These are phyloP conservation scores for Anoplolepis gracilipes DNA, from an alignment of 1,140 invertebrate genomes.

Conservation along the genomic window DNA sequence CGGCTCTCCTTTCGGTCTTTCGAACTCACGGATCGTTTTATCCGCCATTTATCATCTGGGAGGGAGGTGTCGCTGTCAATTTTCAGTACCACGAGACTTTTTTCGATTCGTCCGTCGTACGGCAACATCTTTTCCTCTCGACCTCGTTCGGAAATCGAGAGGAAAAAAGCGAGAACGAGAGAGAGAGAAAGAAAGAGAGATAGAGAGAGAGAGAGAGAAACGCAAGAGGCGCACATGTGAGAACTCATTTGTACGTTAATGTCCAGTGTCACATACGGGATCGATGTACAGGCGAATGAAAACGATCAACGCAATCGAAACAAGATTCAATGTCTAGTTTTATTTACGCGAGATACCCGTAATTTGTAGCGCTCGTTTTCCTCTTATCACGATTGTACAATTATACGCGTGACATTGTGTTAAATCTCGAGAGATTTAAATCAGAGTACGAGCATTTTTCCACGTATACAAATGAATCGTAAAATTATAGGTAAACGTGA, in stretches of 20 bases:
- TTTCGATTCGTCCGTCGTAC: constrained; percentile 52
- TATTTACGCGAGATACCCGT: background rate
- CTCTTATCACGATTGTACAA: background rate
- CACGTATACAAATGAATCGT: background rate
- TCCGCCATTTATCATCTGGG: constrained; percentile 49
- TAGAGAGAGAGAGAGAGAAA: background rate
- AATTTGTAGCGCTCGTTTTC: constrained; percentile 17
- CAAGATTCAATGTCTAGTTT: constrained; percentile 13
- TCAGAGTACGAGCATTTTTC: background rate
- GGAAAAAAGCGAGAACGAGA: constrained; percentile 25
- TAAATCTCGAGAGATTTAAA: background rate
- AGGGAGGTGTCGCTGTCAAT: constrained; percentile 54
- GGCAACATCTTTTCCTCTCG: constrained; percentile 40
- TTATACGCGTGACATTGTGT: background rate
- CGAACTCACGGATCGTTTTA: constrained; percentile 52
- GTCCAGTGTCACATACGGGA: constrained; percentile 33
- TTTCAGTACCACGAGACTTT: constrained; percentile 53
- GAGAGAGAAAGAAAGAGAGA: constrained; percentile 34
- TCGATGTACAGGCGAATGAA: constrained; percentile 45
- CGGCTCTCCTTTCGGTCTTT: constrained; percentile 40
- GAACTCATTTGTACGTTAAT: constrained; percentile 38
- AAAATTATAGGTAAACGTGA: background rate
- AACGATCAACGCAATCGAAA: constrained; percentile 31
- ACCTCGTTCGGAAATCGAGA: constrained; percentile 44
- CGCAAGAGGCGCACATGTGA: background rate